phyloP scores from a whole-genome alignment of 1,140 invertebrate genomes.

The Rhopalosiphum padi region DNA sequence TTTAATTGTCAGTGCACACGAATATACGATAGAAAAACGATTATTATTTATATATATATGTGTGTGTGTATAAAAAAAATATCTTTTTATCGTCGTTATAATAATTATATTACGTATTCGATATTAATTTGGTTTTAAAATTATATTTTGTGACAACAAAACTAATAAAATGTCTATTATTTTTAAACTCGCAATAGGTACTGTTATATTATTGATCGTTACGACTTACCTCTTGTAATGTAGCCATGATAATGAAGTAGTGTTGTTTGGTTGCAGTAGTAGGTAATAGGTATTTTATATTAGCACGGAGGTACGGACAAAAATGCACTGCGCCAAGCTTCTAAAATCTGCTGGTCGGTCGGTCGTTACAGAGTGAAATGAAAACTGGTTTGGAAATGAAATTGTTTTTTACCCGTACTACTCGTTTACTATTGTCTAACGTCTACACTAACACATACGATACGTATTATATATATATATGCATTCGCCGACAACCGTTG shows the following conservation, averaged over 20 bases:
- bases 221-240: slow-evolving; percentile 29
- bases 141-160: not conserved
- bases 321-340: not conserved
- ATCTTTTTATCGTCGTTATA: too few relatives aligned
- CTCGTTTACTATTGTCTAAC: not conserved
- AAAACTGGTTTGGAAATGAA: slow-evolving; percentile 21
- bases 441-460: not conserved
- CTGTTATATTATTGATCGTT: not conserved
- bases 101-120: not conserved
- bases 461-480: not conserved
- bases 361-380: not conserved
- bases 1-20: not conserved
- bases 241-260: not conserved
- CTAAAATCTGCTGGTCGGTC: not conserved
- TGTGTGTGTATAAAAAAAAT: not conserved
- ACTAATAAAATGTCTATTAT: not conserved
- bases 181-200: not conserved
- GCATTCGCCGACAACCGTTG: not conserved
- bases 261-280: not conserved
- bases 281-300: not conserved
- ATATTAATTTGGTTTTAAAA: not conserved
- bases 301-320: not conserved
- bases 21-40: not conserved
- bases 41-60: not conserved
- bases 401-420: not conserved